Conservation (phyloP, 2,888 invertebrate genomes). For the Carcina quercana region DNA sequence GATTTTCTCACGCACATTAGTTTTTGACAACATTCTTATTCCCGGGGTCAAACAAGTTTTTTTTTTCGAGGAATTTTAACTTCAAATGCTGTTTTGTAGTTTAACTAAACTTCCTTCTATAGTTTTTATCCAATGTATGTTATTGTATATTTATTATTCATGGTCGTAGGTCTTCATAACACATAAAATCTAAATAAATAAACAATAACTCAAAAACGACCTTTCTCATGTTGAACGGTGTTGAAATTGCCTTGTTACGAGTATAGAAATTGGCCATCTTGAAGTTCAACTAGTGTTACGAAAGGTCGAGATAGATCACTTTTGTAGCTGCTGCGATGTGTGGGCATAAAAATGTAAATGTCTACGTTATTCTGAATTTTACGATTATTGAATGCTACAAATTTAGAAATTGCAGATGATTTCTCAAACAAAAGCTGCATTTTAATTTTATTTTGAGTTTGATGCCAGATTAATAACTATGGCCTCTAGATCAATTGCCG, state of each 20-base stretch:
- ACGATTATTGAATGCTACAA: conserved; percentile 21
- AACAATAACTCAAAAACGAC: no score
- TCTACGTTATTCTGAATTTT: conserved; percentile 27
- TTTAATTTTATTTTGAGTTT: conserved; percentile 17
- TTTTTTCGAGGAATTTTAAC: no score
- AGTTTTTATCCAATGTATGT: no score
- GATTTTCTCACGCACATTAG: conserved; percentile 29
- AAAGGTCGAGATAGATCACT: conserved; percentile 26
- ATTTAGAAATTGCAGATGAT: conserved; percentile 29
- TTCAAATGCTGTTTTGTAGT: not conserved
- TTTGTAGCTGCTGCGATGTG: conserved; percentile 20
- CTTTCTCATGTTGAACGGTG: no score
- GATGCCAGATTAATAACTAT: conserved; percentile 8
- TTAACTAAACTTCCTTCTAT: not conserved
- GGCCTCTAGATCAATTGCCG: not conserved
- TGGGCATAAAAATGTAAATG: conserved; percentile 38
- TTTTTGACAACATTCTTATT: conserved; percentile 14
- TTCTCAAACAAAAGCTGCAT: conserved; percentile 18
- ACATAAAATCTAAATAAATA: no score
- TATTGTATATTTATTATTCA: no score
- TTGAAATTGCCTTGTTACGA: no score
- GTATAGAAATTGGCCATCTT: no score
- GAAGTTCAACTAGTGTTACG: conserved; percentile 18
- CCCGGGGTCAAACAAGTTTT: not conserved
- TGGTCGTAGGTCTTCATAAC: no score